These are phyloP conservation scores for Parus major DNA, from an alignment of 2,113 vertebrate species.

Conservation along the genomic window DNA sequence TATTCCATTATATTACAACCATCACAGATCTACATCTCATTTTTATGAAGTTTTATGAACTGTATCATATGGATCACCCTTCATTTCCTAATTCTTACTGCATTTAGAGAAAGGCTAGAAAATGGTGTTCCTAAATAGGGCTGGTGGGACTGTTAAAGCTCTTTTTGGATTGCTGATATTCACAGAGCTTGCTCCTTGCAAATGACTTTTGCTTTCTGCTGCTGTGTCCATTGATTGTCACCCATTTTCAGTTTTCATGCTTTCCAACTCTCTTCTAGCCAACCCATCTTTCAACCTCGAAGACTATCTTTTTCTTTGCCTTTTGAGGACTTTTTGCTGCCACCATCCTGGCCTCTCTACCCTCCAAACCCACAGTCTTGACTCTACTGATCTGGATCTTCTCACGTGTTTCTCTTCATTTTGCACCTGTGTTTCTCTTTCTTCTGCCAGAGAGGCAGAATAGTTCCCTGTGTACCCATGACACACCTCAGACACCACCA, in stretches of 20 bases:
- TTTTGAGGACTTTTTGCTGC: neutral
- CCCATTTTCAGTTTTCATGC: neutral
- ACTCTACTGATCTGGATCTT: neutral
- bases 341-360: neutral
- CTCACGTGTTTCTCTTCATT: neutral
- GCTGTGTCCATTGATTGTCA: neutral
- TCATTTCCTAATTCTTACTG: neutral
- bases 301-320: neutral
- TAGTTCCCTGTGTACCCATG: neutral
- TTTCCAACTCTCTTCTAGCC: neutral
- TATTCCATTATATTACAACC: neutral
- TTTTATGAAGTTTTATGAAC: neutral
- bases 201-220: neutral
- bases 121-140: neutral
- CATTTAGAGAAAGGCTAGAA: neutral
- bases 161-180: neutral
- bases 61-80: neutral
- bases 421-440: neutral
- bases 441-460: neutral
- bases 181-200: neutral
- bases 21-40: neutral
- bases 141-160: neutral
- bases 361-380: neutral
- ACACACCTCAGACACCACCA: neutral
- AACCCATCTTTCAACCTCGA: neutral